A percentile compares a stretch with the other conserved stretches of the same genome.
Evolutionary conservation across 2,797 vertebrate species (phyloP).

Genomic region (Jordanella pulchra): DNA sequence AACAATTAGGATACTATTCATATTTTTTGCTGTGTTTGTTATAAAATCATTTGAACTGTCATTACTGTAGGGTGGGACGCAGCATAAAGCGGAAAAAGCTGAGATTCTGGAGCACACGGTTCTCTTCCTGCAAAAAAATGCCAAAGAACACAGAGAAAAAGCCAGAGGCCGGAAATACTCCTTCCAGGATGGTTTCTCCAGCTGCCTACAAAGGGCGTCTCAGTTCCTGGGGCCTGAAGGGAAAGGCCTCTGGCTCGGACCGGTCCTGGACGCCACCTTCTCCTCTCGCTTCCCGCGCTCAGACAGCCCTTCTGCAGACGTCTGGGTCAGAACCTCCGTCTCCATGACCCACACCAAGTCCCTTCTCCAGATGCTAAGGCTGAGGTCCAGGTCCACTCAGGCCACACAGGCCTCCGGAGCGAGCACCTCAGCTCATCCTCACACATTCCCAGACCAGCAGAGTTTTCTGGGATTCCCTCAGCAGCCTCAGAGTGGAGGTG

Average conservation of each 20-base stretch:
- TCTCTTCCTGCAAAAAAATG: conserved; percentile 75
- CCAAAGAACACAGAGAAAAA: background rate
- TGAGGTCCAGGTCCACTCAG: conserved; percentile 34
- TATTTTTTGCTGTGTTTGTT: background rate
- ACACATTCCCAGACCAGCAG: conserved; percentile 11
- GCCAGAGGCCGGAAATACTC: conserved; percentile 30
- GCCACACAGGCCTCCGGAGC: background rate
- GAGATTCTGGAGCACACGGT: conserved; percentile 86
- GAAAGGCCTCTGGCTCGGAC: conserved; percentile 49
- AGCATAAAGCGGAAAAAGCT: conserved; percentile 84
- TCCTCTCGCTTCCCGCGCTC: conserved; percentile 27
- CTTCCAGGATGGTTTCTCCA: conserved; percentile 69
- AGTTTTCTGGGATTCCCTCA: conserved; percentile 14
- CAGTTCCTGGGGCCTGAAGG: conserved; percentile 66
- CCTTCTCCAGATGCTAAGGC: conserved; percentile 48
- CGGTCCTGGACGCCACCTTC: conserved; percentile 38
- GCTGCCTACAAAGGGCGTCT: conserved; percentile 66
- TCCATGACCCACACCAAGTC: conserved; percentile 39
- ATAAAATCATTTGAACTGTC: background rate
- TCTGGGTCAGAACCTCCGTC: conserved; percentile 8
- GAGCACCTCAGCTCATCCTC: background rate
- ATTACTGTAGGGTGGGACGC: conserved; percentile 70
- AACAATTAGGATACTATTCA: background rate
- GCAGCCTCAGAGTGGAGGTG: conserved; percentile 25
- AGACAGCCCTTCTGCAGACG: conserved; percentile 18